Evolutionary conservation across 1,140 invertebrate species (phyloP).

Genomic region (Sipha flava): DNA sequence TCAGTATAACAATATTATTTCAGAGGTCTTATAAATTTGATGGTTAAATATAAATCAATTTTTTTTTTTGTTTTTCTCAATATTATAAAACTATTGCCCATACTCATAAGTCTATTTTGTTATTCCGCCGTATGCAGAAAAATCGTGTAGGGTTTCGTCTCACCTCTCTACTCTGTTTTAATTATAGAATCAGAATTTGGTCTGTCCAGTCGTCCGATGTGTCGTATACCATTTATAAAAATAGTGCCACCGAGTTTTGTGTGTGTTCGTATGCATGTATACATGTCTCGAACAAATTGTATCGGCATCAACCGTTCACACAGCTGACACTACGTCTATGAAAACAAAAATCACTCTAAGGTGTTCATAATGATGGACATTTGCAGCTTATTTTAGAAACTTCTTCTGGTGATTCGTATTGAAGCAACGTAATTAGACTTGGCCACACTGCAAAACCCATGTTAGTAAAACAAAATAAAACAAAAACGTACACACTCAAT

Average conservation of each 20-base stretch:
- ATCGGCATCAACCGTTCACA: neutral
- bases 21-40: too few species aligned
- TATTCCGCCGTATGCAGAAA: constrained; percentile 1
- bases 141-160: constrained; percentile 24
- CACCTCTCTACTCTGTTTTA: constrained; percentile 22
- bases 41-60: too few species aligned
- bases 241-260: neutral
- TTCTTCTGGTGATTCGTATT: neutral
- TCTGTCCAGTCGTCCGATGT: constrained; percentile 25
- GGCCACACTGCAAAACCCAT: constrained; percentile 24
- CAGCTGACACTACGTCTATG: neutral
- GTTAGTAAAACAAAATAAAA: constrained; percentile 17
- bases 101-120: neutral
- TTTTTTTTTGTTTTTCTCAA: too few species aligned
- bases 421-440: neutral
- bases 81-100: neutral
- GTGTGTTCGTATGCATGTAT: neutral
- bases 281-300: constrained; percentile 7
- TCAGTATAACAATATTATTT: too few species aligned
- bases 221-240: constrained; percentile 26
- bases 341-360: constrained; percentile 4
- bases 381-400: neutral
- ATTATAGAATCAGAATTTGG: constrained; percentile 30
- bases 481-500: constrained; percentile 2
- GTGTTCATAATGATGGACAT: neutral